These are phyloP conservation scores for Xylocopa sonorina DNA, from an alignment of 1,140 invertebrate genomes.

Conservation along the genomic window DNA sequence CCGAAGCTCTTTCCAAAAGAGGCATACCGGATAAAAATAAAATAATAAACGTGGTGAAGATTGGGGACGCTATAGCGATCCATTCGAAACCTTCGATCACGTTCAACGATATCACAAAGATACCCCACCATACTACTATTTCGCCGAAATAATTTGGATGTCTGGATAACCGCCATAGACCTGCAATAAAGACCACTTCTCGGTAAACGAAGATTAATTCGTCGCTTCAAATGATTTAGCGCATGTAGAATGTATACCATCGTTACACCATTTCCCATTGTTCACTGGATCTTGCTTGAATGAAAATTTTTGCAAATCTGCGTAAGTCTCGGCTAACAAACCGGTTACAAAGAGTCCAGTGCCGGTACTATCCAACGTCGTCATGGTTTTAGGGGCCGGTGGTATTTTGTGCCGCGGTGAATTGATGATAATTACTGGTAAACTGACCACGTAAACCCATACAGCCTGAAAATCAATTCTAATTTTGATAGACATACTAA, in stretches of 20 bases:
- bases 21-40: constrained; percentile 94
- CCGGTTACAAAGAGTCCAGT: constrained; percentile 92
- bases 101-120: constrained; percentile 94
- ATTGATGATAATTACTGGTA: constrained; percentile 95
- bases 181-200: constrained; percentile 77
- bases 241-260: constrained; percentile 83
- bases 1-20: constrained; percentile 90
- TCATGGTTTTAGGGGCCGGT: constrained; percentile 90
- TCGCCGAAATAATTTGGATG: constrained; percentile 98
- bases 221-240: not conserved
- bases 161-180: constrained; percentile 93
- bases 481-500: not conserved
- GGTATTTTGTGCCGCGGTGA: constrained; percentile 91
- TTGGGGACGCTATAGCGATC: constrained; percentile 92
- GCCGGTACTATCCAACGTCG: constrained; percentile 91
- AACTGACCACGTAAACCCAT: constrained; percentile 95
- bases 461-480: constrained; percentile 86
- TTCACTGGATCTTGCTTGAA: constrained; percentile 94
- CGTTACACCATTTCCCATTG: constrained; percentile 94
- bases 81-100: constrained; percentile 91
- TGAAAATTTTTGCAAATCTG: constrained; percentile 95
- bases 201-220: not conserved
- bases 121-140: constrained; percentile 96
- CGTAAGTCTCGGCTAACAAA: constrained; percentile 92
- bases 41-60: constrained; percentile 94